Base-by-base conservation (phyloP, 2,797 vertebrate species). In the Heterohyrax brucei region DNA sequence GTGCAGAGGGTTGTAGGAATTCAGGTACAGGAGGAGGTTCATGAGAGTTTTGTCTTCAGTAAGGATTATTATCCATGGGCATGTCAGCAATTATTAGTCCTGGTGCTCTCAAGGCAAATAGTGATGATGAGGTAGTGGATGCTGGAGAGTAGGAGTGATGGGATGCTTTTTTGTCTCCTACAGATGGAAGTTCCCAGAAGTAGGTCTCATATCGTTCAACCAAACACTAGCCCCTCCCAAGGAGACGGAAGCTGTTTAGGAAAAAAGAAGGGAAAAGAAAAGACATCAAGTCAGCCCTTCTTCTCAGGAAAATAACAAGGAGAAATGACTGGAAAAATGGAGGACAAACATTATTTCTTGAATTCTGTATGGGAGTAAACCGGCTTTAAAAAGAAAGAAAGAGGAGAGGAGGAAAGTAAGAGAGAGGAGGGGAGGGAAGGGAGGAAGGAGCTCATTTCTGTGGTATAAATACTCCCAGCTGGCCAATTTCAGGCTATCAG, bases 341-440 rank as follows among this genome's bases (percentile, higher is more conserved):
- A 68, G 80, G 66, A 80, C 18, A 75, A 39, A 53, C 33, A 66
- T 70, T 9, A 61, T 33, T 76, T 48, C 53, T 84, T 84, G 66
- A 84, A 89, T 84, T 84, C 81, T 7, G 16, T 77, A 8, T 93
- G 10, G 28, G 82, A 26, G 61, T 77, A 33, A 77, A 82, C n/a
- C 72, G n/a, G 10, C 87, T 75, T 30, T 50, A 24, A 81, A 68
- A 82, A 62, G 12, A 56, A 53, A 53, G 50, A 84, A 85, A 2
- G 16, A 39, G 39, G 39, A 39, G 39, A 39, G 39, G 39, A 39
- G 39, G 39, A 39, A 39, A 39, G 39, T 39, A 39, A 39, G 39
- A 39, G 39, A 39, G 39, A 39, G 39, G 39, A 39, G 39, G 39
- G 39, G 39, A 39, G 39, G 39, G 39, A 39, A 39, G 39, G 39